A percentile compares a stretch with the other conserved stretches of the same genome.
phyloP scores from a whole-genome alignment of 2,888 invertebrate species.

The Herminia tarsipennalis region DNA sequence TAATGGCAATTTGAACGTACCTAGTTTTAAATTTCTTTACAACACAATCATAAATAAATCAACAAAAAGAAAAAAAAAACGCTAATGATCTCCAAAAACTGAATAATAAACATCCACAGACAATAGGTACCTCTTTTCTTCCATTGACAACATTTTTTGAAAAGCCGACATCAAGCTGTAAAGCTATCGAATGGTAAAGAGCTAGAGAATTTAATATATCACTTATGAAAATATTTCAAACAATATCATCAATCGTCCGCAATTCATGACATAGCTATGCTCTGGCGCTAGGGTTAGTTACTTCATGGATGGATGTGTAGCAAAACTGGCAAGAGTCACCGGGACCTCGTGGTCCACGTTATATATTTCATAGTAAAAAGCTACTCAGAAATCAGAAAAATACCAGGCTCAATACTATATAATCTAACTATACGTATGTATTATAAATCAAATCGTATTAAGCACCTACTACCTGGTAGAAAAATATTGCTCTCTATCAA shows the following conservation, averaged over 20 bases:
- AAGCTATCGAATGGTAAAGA: conserved; percentile 76
- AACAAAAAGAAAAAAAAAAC: conserved; percentile 55
- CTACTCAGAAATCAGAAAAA: conserved; percentile 74
- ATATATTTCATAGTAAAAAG: conserved; percentile 60
- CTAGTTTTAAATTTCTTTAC: conserved; percentile 58
- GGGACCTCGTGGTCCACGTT: conserved; percentile 57
- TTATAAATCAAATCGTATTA: conserved; percentile 70
- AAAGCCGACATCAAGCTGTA: conserved; percentile 84
- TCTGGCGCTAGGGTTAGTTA: conserved; percentile 70
- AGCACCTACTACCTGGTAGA: conserved; percentile 80
- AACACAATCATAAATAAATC: conserved; percentile 58
- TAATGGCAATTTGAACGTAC: conserved; percentile 49
- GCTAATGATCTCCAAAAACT: conserved; percentile 54
- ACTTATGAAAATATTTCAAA: conserved; percentile 76
- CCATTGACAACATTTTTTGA: conserved; percentile 82
- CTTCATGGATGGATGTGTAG: conserved; percentile 81
- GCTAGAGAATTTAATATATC: conserved; percentile 77
- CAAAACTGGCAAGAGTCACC: conserved; percentile 79
- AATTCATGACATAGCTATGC: conserved; percentile 69
- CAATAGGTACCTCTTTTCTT: conserved; percentile 82
- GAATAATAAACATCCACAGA: conserved; percentile 71
- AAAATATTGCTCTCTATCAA: conserved; percentile 77
- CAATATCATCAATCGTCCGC: conserved; percentile 69
- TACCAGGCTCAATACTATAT: conserved; percentile 73
- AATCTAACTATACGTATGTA: conserved; percentile 65